A percentile compares a stretch with the other conserved stretches of the same genome.
Conservation (phyloP, 2,113 vertebrate species). For the Ardeotis arabs region DNA sequence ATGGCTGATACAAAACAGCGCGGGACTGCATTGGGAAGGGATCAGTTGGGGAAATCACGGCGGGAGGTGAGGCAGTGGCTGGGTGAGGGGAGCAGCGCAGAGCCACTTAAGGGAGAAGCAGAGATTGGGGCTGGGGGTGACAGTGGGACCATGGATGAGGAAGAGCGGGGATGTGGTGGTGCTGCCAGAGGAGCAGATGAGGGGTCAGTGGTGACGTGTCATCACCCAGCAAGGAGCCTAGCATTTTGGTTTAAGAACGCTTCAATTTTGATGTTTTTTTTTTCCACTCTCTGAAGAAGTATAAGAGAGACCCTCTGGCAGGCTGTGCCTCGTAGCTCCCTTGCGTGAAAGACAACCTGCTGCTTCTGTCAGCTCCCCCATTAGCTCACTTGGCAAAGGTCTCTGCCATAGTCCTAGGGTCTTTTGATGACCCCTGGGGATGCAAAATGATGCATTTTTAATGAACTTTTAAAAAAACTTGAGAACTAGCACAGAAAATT, state of each 20-base stretch:
- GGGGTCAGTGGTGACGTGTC: neutral
- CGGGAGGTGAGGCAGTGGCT: neutral
- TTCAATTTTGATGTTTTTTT: neutral
- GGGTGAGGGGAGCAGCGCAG: neutral
- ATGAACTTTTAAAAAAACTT: neutral
- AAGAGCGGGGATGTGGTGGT: rapidly evolving
- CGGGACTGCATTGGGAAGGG: neutral
- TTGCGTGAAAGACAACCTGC: neutral
- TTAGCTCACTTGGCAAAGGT: conserved; percentile 33
- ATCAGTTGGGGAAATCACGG: rapidly evolving
- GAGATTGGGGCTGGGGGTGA: neutral
- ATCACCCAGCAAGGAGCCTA: neutral
- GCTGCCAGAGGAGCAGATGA: neutral
- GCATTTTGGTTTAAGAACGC: neutral
- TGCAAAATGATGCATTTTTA: conserved; percentile 34
- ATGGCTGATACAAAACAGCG: neutral
- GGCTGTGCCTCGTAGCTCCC: neutral
- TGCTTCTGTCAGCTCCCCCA: neutral
- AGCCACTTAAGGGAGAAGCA: neutral
- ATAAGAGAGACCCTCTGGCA: neutral
- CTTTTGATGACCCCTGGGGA: neutral
- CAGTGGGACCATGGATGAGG: neutral
- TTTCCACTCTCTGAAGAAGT: neutral
- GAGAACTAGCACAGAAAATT: neutral
- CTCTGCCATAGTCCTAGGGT: neutral